Evolutionary conservation across 2,113 vertebrate genomes (phyloP).

Genomic region (Suricata suricatta): DNA sequence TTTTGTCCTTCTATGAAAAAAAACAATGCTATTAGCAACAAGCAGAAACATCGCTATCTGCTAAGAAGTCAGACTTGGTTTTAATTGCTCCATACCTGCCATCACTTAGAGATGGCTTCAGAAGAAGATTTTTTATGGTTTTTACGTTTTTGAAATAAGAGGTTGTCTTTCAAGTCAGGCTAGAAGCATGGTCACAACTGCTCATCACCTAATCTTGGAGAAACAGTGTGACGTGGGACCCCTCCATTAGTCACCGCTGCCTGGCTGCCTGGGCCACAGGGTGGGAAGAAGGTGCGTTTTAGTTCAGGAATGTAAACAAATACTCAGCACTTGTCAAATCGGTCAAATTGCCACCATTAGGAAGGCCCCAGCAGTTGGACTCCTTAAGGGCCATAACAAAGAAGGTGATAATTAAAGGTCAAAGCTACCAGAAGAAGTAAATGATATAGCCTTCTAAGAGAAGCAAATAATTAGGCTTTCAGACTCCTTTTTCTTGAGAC

Average conservation of each 20-base stretch:
- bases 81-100: background rate
- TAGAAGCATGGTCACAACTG: background rate
- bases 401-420: slow-evolving; percentile 66
- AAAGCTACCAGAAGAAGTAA: slow-evolving; percentile 29
- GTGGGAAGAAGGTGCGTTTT: background rate
- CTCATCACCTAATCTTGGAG: background rate
- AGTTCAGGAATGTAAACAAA: slow-evolving; percentile 47
- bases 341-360: background rate
- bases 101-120: background rate
- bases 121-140: background rate
- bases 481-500: background rate
- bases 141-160: background rate
- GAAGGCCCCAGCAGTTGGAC: background rate
- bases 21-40: background rate
- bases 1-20: background rate
- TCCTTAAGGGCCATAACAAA: slow-evolving; percentile 46
- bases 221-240: background rate
- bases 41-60: background rate
- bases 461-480: slow-evolving; percentile 30
- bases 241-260: background rate
- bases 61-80: background rate
- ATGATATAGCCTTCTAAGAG: slow-evolving; percentile 9
- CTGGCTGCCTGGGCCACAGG: background rate
- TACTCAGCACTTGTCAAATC: background rate
- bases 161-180: background rate